These are phyloP conservation scores for Drosophila sulfurigaster DNA, from an alignment of 1,140 invertebrate species.

Conservation along the genomic window DNA sequence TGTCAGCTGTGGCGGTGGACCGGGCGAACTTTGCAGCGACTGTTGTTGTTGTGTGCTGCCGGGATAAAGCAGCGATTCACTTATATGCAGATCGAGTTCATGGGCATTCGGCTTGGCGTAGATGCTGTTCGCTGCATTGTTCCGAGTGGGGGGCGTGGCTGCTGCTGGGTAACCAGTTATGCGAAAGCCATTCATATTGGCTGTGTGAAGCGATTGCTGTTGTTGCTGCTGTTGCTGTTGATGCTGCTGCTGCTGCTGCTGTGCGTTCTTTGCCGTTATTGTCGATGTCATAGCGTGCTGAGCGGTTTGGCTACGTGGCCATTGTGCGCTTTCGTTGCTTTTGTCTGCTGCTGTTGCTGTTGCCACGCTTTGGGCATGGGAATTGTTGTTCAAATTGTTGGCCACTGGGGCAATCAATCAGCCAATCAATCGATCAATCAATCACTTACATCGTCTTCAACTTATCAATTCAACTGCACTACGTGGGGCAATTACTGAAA, in stretches of 20 bases:
- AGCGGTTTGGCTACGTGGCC: slow-evolving; percentile 22
- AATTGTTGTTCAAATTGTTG: slow-evolving; percentile 41
- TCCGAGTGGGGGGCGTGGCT: slow-evolving; percentile 65
- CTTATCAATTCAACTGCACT: slow-evolving; percentile 47
- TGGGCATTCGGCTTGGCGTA: slow-evolving; percentile 67
- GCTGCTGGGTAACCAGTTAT: slow-evolving; percentile 80
- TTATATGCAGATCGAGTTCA: slow-evolving; percentile 76
- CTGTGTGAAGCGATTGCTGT: slow-evolving; percentile 20
- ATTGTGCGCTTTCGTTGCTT: slow-evolving; percentile 23
- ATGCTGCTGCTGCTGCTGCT: slow-evolving; percentile 54
- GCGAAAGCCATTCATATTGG: slow-evolving; percentile 80
- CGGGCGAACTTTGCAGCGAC: slow-evolving; percentile 61
- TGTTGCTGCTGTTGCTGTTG: slow-evolving; percentile 40
- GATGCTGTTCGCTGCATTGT: slow-evolving; percentile 42
- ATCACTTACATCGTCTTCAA: slow-evolving; percentile 48
- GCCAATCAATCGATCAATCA: slow-evolving; percentile 59
- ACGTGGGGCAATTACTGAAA: slow-evolving; percentile 60
- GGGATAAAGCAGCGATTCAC: slow-evolving; percentile 70
- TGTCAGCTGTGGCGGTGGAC: slow-evolving; percentile 74
- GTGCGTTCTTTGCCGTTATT: slow-evolving; percentile 68
- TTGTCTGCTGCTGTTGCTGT: slow-evolving; percentile 12
- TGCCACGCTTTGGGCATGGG: slow-evolving; percentile 32
- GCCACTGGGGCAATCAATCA: slow-evolving; percentile 40
- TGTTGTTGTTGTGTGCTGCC: slow-evolving; percentile 68
- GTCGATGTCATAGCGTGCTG: slow-evolving; percentile 60